Percentiles rank a stretch among this genome's conserved stretches.
Conservation (phyloP, 1,140 invertebrate species). For the Battus philenor region DNA sequence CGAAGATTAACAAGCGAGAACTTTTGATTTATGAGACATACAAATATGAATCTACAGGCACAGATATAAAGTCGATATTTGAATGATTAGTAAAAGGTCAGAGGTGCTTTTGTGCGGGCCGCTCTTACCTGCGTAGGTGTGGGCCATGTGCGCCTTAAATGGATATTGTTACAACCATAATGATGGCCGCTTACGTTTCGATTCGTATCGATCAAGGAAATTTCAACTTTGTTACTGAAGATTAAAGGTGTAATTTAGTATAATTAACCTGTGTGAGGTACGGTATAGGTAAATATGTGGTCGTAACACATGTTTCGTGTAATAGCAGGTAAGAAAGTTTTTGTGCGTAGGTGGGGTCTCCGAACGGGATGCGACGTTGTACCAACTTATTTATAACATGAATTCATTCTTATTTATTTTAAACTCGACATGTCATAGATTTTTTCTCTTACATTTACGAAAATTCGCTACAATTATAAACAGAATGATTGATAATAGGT, state of each 20-base stretch:
- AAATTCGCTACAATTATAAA: too few relatives aligned
- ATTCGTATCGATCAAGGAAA: background rate
- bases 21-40: background rate
- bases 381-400: too few relatives aligned
- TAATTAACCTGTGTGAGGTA: background rate
- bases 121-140: conserved; percentile 41
- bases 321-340: conserved; percentile 9
- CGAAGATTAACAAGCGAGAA: background rate
- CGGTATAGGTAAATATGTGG: conserved; percentile 10
- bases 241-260: conserved; percentile 10
- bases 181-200: conserved; percentile 19
- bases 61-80: conserved; percentile 1
- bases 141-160: conserved; percentile 31
- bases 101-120: conserved; percentile 26
- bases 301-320: conserved; percentile 6
- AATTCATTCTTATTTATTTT: too few relatives aligned
- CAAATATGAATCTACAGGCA: conserved; percentile 2
- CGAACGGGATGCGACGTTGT: too few relatives aligned
- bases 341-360: background rate
- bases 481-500: too few relatives aligned
- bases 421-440: too few relatives aligned
- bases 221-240: conserved; percentile 4
- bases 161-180: conserved; percentile 30
- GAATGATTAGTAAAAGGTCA: background rate
- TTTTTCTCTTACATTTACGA: too few relatives aligned